Percentiles rank a stretch among this genome's conserved stretches.
Evolutionary conservation across 2,113 vertebrate species (phyloP).

Genomic region (Myxocyprinus asiaticus): DNA sequence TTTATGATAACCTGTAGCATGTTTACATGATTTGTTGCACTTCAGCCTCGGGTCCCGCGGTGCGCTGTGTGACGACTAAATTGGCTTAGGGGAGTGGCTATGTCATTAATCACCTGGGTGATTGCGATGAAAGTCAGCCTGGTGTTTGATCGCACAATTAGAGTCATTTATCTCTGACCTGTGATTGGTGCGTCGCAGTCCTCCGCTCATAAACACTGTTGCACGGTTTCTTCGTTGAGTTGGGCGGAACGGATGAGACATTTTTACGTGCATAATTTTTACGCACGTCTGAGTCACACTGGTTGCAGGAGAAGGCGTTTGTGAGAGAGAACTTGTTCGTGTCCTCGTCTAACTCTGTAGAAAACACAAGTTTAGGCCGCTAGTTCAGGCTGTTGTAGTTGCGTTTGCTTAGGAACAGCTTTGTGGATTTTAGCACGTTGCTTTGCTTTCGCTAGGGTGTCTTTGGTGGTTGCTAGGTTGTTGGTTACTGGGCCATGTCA

Average conservation of each 20-base stretch:
- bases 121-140: slow-evolving; percentile 43
- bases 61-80: slow-evolving; percentile 60
- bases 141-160: slow-evolving; percentile 60
- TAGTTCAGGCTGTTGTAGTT: no score
- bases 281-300: no score
- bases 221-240: neutral
- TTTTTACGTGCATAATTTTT: neutral
- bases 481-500: no score
- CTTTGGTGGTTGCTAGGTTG: no score
- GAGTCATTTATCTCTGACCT: slow-evolving; percentile 61
- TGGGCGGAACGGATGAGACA: no score
- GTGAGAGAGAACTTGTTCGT: no score
- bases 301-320: no score
- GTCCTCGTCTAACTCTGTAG: no score
- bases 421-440: no score
- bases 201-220: neutral
- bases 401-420: no score
- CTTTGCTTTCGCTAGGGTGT: no score
- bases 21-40: slow-evolving; percentile 46
- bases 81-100: slow-evolving; percentile 48
- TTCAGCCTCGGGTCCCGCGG: slow-evolving; percentile 34
- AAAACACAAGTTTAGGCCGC: no score
- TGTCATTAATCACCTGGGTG: slow-evolving; percentile 62
- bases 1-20: slow-evolving; percentile 41
- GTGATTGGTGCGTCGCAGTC: slow-evolving; percentile 23